Conservation (phyloP, 2,888 invertebrate species). For the Monopis laevigella region DNA sequence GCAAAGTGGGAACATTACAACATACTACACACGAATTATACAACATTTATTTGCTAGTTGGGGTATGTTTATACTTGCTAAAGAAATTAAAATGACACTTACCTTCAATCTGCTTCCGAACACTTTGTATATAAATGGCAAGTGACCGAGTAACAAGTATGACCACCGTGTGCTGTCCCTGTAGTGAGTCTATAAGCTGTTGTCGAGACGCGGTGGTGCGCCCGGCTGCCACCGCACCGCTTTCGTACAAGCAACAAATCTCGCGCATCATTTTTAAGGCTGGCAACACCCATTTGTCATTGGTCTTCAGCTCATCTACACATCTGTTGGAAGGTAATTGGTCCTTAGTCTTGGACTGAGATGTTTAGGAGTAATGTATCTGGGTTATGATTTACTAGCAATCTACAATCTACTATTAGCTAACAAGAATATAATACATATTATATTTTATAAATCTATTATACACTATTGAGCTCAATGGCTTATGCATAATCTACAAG, state of each 20-base stretch:
- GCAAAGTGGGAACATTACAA: no score
- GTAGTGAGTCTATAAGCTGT: constrained; percentile 88
- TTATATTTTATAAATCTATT: no score
- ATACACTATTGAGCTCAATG: no score
- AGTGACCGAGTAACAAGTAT: constrained; percentile 94
- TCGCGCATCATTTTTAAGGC: constrained; percentile 95
- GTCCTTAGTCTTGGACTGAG: no score
- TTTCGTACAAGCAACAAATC: constrained; percentile 94
- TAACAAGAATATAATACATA: no score
- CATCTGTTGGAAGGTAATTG: constrained; percentile 69
- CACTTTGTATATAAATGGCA: constrained; percentile 89
- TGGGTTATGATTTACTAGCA: no score
- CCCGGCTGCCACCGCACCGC: constrained; percentile 61
- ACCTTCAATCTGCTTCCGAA: constrained; percentile 67
- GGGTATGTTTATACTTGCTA: background rate
- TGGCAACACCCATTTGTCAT: constrained; percentile 92
- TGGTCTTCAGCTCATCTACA: constrained; percentile 91
- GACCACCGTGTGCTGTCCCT: constrained; percentile 91
- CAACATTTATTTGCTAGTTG: no score
- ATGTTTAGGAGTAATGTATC: no score
- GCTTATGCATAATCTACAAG: no score
- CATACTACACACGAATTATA: no score
- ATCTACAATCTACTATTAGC: no score
- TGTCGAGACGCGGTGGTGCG: constrained; percentile 64
- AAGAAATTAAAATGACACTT: constrained; percentile 9